Evolutionary conservation across 2,113 vertebrate species (phyloP).

Genomic region (Eptesicus fuscus): DNA sequence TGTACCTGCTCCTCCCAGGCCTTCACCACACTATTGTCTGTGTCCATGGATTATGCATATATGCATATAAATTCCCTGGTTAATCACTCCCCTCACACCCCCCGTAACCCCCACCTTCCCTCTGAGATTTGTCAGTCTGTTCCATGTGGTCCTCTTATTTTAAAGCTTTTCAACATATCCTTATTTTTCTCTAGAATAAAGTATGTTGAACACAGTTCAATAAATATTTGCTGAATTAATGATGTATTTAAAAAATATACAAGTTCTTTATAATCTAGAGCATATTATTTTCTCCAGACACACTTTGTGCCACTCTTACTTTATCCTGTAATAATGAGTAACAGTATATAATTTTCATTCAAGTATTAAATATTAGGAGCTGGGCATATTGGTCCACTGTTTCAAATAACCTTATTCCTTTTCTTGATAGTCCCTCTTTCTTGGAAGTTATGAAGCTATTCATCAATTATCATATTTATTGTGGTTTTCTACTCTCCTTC

Average conservation of each 20-base stretch:
- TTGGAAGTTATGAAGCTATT: constrained; percentile 13
- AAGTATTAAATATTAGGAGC: constrained; percentile 16
- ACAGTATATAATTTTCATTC: constrained; percentile 31
- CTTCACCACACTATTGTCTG: no score
- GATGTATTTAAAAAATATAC: not conserved
- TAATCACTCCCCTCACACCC: no score
- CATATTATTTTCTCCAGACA: not conserved
- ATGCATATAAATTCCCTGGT: no score
- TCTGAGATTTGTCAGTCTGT: no score
- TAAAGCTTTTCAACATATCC: not conserved
- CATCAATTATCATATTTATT: not conserved
- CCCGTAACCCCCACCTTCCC: no score
- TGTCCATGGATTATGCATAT: no score
- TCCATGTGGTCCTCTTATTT: no score
- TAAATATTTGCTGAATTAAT: constrained; percentile 7
- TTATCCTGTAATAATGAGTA: constrained; percentile 18
- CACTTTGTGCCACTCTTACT: not conserved
- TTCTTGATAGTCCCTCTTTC: not conserved
- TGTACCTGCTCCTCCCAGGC: no score
- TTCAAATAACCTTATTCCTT: constrained; percentile 29
- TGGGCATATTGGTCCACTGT: not conserved
- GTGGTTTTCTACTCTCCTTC: not conserved
- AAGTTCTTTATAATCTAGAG: not conserved
- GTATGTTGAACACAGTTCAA: not conserved
- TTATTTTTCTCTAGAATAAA: constrained; percentile 9